A percentile compares a stretch with the other conserved stretches of the same genome.
Conservation (phyloP, 2,888 invertebrate genomes). For the Hipparchia sbordonii region DNA sequence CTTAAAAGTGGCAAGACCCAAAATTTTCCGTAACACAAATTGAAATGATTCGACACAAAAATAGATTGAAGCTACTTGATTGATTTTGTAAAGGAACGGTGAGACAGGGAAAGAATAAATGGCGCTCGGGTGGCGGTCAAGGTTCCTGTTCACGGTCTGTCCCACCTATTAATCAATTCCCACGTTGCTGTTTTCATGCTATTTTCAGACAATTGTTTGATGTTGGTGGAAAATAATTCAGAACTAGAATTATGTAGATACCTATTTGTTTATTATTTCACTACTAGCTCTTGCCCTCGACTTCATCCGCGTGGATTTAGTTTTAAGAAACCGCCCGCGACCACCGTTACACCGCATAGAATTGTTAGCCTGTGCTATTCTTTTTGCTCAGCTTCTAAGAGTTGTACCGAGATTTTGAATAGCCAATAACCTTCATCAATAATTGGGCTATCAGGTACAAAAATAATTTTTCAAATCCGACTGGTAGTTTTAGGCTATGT, state of each 20-base stretch:
- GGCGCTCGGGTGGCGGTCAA: conserved; percentile 41
- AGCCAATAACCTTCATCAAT: too few species aligned
- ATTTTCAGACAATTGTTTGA: conserved; percentile 3
- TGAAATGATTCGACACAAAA: conserved; percentile 13
- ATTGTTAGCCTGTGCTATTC: too few species aligned
- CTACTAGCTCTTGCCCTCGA: too few species aligned
- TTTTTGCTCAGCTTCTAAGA: too few species aligned
- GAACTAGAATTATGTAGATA: neutral
- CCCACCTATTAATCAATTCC: conserved; percentile 61
- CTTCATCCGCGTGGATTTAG: too few species aligned
- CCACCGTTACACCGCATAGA: too few species aligned
- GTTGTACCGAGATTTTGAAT: too few species aligned
- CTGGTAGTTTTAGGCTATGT: too few species aligned
- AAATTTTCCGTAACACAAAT: neutral
- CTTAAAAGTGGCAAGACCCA: neutral
- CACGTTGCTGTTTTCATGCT: conserved; percentile 19
- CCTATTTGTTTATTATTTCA: too few species aligned
- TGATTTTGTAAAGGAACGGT: conserved; percentile 13
- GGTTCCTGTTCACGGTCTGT: conserved; percentile 42
- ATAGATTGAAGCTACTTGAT: conserved; percentile 6
- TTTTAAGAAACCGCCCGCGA: too few species aligned
- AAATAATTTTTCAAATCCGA: too few species aligned
- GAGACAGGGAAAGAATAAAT: conserved; percentile 45
- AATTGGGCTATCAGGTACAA: too few species aligned
- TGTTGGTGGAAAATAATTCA: conserved; percentile 4